Base-by-base conservation (phyloP, 2,888 invertebrate genomes). In the Hanleya hanleyi region DNA sequence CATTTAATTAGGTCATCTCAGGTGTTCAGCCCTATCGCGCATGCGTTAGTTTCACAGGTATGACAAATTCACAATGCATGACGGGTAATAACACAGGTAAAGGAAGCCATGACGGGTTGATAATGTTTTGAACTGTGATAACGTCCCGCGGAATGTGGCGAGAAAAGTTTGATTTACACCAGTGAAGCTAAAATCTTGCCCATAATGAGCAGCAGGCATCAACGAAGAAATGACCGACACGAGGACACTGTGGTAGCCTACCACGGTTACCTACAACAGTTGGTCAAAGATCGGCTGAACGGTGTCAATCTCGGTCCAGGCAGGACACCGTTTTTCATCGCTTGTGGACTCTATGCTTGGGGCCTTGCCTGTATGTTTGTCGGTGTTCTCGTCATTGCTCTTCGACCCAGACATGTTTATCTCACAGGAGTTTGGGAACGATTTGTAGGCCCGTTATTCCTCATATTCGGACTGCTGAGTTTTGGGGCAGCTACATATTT, bases 211-310 rank as follows among this genome's bases (percentile, higher is more conserved):
- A 57, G 57, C 32, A 22, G 57, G 4, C 57, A 57, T 29, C 22
- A 32, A 22, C 22, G 32, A 32, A 22, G 32, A 26, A 22, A 57
- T 1, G 26, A 57, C 26, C 22, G 57, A 15, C 57, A 87, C 70
- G 84, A 85, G 70, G 85, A 85, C 73, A 87, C 87, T 0, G 84
- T 87, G 57, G 85, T 85, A 69, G 85, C 86, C 1, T 86, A 86
- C 71, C 86, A 86, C 67, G 80, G 81, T 51, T 84, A 83, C 69
- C 78, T 87, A 1, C 86, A 87, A 74, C 74, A 77, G 1, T 79
- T 81, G 33, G 86, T 87, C 61, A 83, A 84, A 65, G 77, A 77
- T 36, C 83, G 84, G 66, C 73, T 87, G 29, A 86, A 86, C 74
- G 83, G 83, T 6, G 74, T 85, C 35, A 72, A 77, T 1, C 78